Evolutionary conservation across 1,140 invertebrate species (phyloP), one percentile per base, ranked within the genome.

Genomic region (Bombus pyrosoma): DNA sequence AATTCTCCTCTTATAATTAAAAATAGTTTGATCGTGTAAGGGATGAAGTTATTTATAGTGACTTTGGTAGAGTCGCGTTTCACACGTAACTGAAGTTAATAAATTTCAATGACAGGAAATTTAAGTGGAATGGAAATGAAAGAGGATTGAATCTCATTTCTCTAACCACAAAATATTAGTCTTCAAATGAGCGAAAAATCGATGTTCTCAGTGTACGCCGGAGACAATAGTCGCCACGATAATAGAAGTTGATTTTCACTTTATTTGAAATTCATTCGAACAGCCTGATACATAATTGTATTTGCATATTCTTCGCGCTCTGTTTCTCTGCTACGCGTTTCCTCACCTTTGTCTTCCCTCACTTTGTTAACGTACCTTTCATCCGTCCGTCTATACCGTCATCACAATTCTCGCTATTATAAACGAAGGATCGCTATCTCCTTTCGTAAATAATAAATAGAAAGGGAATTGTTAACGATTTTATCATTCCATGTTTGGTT

Each of bases 61-160:
- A n/a, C 5, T 32, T 32, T 1, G 0, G 5, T 8, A 64, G 12
- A 32, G 13, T 15, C 13, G 2, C 13, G 0, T n/a, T n/a, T 64
- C 28, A 4, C 2, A 32, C n/a, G n/a, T 2, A 64, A 32, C 2
- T 32, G 5, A 64, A 32, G 18, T 32, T 15, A 32, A 64, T 15
- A 15, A 6, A 32, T 64, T 64, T n/a, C 1, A 32, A 64, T 3
- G 32, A 6, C 32, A 13, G 18, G 32, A 8, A 68, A 32, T 18
- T 34, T 2, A 9, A 25, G 18, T 22, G 0, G 15, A 9, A 37
- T 3, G 34, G 18, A 68, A 32, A 32, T 6, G 13, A 22, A 68
- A 68, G 32, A 13, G 28, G 4, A n/a, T 62, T n/a, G 59, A 62
- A n/a, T n/a, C 12, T n/a, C 59, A 0, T 62, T 62, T 13, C 15